Percentiles rank a stretch among this genome's conserved stretches.
Evolutionary conservation across 2,888 invertebrate species (phyloP).

Genomic region (Celastrina argiolus): DNA sequence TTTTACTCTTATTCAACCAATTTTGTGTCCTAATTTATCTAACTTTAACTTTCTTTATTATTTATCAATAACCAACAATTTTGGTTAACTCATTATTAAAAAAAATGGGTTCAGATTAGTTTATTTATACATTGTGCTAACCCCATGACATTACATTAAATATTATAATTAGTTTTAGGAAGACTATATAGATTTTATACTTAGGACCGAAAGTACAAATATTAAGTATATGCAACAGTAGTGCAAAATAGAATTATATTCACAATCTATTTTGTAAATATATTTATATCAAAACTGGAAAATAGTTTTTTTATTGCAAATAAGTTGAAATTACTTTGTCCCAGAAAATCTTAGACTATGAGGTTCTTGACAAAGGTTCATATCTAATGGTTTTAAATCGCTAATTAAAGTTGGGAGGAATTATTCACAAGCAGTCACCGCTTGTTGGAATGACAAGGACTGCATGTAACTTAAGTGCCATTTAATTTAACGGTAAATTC

Average conservation of each 20-base stretch:
- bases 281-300: conserved; percentile 27
- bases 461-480: too few species aligned
- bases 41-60: too few species aligned
- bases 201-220: background rate
- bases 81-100: too few species aligned
- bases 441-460: too few species aligned
- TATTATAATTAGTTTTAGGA: background rate
- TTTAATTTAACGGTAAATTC: too few species aligned
- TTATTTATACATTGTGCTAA: too few species aligned
- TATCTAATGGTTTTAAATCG: background rate
- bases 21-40: too few species aligned
- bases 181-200: background rate
- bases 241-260: conserved; percentile 12
- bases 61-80: too few species aligned
- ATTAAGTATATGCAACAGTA: background rate
- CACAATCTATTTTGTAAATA: conserved; percentile 31
- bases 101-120: too few species aligned
- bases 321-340: background rate
- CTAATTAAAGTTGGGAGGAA: too few species aligned
- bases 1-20: too few species aligned
- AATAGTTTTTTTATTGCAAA: conserved; percentile 2
- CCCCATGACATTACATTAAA: background rate
- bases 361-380: background rate
- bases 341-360: background rate
- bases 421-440: too few species aligned